A percentile compares a stretch with the other conserved stretches of the same genome.
Conservation (phyloP, 2,888 invertebrate species). For the Agrilus cyanescens region DNA sequence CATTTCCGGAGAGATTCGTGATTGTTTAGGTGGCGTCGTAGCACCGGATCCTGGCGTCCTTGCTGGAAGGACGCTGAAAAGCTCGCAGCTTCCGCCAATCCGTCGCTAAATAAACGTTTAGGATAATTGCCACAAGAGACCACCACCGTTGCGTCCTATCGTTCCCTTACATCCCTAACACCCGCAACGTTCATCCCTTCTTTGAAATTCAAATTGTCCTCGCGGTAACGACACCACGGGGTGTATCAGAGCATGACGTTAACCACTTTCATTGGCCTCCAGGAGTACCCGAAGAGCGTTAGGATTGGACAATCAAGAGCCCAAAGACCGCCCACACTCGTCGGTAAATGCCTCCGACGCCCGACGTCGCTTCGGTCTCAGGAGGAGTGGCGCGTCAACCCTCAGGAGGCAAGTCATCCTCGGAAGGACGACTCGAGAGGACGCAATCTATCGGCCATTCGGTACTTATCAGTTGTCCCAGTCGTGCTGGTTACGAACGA, state of each 20-base stretch:
- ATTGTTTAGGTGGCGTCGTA: too few species aligned
- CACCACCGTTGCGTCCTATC: constrained; percentile 24
- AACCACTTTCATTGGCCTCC: constrained; percentile 20
- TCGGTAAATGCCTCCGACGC: constrained; percentile 22
- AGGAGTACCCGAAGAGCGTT: constrained; percentile 28
- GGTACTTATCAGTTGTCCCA: constrained; percentile 34
- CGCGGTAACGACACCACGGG: constrained; percentile 22
- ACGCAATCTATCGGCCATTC: constrained; percentile 28
- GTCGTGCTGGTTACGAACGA: constrained; percentile 25
- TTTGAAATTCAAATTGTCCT: constrained; percentile 16
- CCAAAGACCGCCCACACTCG: constrained; percentile 23
- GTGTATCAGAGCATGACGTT: constrained; percentile 20
- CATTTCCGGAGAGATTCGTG: too few species aligned
- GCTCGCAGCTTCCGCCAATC: constrained; percentile 21
- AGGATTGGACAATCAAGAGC: constrained; percentile 20
- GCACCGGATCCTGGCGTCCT: too few species aligned
- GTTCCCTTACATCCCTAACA: constrained; percentile 15
- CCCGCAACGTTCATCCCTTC: constrained; percentile 21
- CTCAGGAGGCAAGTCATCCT: constrained; percentile 35
- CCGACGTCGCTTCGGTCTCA: constrained; percentile 36
- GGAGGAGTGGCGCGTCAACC: constrained; percentile 41
- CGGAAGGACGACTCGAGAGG: constrained; percentile 24
- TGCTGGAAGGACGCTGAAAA: constrained; percentile 9
- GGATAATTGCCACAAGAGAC: constrained; percentile 30
- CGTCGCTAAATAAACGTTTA: constrained; percentile 18